These are phyloP conservation scores for Sylvilagus bachmani DNA, from an alignment of 2,113 vertebrate species.

Conservation along the genomic window DNA sequence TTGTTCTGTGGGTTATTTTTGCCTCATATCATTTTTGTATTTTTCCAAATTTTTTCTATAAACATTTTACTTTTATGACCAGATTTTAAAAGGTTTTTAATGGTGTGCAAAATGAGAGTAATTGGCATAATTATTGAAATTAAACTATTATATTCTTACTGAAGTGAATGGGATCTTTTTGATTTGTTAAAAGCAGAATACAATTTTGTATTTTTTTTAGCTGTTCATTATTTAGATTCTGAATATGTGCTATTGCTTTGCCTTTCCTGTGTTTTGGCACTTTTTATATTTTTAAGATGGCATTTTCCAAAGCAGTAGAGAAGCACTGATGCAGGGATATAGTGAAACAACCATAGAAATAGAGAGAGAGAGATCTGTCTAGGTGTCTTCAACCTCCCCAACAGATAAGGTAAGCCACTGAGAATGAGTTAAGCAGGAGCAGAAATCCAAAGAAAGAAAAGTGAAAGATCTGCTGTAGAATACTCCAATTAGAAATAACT, in stretches of 20 bases:
- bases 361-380: neutral
- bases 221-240: conserved; percentile 31
- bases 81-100: conserved; percentile 52
- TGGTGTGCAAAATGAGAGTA: conserved; percentile 45
- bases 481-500: neutral
- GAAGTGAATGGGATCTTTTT: conserved; percentile 49
- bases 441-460: neutral
- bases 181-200: conserved; percentile 49
- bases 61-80: conserved; percentile 51
- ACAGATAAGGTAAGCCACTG: neutral
- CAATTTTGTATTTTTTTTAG: neutral
- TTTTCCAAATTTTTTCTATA: conserved; percentile 56
- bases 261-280: conserved; percentile 21
- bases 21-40: conserved; percentile 31
- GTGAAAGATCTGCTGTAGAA: neutral
- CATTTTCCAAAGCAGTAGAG: conserved; percentile 24
- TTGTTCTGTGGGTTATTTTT: neutral
- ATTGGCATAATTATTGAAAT: conserved; percentile 58
- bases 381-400: neutral
- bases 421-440: neutral
- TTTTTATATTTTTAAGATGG: neutral
- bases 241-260: conserved; percentile 45
- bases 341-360: neutral
- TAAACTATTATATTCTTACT: conserved; percentile 51
- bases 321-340: neutral